Conservation (phyloP, 2,888 invertebrate species). For the Limnephilus marmoratus region DNA sequence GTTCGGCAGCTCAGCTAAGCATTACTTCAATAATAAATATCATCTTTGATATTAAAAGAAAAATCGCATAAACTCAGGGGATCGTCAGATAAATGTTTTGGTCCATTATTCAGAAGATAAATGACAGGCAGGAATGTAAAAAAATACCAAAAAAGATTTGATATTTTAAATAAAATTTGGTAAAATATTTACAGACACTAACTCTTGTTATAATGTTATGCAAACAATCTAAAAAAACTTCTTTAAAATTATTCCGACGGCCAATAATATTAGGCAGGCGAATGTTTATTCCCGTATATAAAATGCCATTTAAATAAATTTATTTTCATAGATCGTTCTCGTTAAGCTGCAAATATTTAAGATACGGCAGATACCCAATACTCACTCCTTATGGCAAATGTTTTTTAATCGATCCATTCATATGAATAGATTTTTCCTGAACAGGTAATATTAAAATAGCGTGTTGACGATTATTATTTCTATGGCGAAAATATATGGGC, state of each 20-base stretch:
- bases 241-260: not conserved
- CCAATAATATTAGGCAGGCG: not conserved
- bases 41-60: not conserved
- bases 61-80: not conserved
- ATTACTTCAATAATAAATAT: not conserved
- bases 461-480: constrained; percentile 2
- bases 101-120: not conserved
- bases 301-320: not conserved
- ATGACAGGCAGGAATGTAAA: not conserved
- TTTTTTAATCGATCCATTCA: not conserved
- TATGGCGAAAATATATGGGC: not conserved
- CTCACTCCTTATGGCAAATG: not conserved
- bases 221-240: not conserved
- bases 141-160: not conserved
- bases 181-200: not conserved
- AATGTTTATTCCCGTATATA: not conserved
- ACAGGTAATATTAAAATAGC: not conserved
- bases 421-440: not conserved
- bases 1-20: constrained; percentile 7
- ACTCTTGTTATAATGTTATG: not conserved
- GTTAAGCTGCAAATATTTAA: not conserved
- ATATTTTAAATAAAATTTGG: not conserved
- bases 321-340: not conserved
- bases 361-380: not conserved
- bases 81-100: not conserved